Evolutionary conservation across 1,140 invertebrate species (phyloP).

Genomic region (Brachionus paranguensis): DNA sequence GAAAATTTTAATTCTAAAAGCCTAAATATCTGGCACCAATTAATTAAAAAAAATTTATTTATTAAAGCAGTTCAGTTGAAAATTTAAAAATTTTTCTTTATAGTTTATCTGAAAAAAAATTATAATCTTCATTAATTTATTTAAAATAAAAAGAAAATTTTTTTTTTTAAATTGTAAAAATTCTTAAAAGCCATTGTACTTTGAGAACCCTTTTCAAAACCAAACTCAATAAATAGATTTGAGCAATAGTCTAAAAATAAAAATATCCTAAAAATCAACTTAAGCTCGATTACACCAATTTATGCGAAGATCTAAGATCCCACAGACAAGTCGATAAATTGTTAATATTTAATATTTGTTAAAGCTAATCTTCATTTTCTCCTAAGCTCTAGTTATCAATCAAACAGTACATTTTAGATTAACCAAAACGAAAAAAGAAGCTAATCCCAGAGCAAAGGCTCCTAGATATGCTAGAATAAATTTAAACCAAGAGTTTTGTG

Average conservation of each 20-base stretch:
- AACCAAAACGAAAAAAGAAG: background rate
- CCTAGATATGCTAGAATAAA: background rate
- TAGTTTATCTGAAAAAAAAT: background rate
- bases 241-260: background rate
- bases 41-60: background rate
- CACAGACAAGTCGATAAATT: constrained; percentile 1
- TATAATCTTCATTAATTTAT: background rate
- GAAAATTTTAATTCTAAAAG: background rate
- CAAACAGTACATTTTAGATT: background rate
- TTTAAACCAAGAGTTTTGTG: background rate
- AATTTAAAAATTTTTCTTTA: too few species aligned
- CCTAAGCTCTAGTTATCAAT: constrained; percentile 7
- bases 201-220: background rate
- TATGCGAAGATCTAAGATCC: background rate
- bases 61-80: too few species aligned
- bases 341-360: constrained; percentile 16
- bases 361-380: background rate
- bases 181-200: background rate
- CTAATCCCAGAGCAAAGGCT: background rate
- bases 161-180: background rate
- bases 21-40: background rate
- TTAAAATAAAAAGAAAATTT: background rate
- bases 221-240: too few species aligned
- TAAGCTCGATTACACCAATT: background rate
- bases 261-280: background rate